phyloP scores from a whole-genome alignment of 2,888 invertebrate genomes.

The Sarcophaga carnaria region DNA sequence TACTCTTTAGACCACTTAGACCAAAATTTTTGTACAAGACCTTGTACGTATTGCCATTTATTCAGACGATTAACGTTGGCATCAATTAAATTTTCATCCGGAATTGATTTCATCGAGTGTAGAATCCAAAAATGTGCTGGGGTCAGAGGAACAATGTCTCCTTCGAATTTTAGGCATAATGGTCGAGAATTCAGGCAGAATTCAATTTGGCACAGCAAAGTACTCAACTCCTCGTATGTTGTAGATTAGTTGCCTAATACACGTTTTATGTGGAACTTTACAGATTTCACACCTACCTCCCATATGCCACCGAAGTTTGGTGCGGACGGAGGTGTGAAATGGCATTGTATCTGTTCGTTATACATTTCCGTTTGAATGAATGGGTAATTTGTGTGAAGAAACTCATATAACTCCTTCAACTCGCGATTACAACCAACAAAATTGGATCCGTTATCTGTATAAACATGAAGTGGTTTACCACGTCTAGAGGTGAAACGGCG shows the following conservation, averaged over 20 bases:
- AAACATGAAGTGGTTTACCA: conserved; percentile 46
- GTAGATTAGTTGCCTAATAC: conserved; percentile 35
- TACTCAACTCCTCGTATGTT: conserved; percentile 57
- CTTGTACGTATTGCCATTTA: conserved; percentile 49
- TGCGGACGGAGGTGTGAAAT: conserved; percentile 40
- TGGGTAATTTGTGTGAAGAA: conserved; percentile 3
- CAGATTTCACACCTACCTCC: conserved; percentile 52
- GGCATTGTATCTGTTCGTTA: conserved; percentile 39
- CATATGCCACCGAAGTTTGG: conserved; percentile 57
- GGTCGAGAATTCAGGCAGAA: conserved; percentile 47
- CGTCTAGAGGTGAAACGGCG: conserved; percentile 71
- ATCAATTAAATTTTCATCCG: conserved; percentile 21
- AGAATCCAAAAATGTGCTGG: conserved; percentile 52
- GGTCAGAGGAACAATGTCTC: conserved; percentile 50
- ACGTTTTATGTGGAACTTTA: conserved; percentile 51
- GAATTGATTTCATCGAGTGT: conserved; percentile 33
- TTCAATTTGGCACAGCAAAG: conserved; percentile 57
- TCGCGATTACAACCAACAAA: conserved; percentile 67
- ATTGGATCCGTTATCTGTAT: conserved; percentile 67
- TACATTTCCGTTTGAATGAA: neutral
- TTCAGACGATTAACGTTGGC: conserved; percentile 27
- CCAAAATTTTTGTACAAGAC: conserved; percentile 37
- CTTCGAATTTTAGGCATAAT: conserved; percentile 46
- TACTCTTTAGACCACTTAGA: conserved; percentile 43
- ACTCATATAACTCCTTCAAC: conserved; percentile 43